Conservation (phyloP, 2,797 vertebrate genomes). For the Coccyzus lansbergi region DNA sequence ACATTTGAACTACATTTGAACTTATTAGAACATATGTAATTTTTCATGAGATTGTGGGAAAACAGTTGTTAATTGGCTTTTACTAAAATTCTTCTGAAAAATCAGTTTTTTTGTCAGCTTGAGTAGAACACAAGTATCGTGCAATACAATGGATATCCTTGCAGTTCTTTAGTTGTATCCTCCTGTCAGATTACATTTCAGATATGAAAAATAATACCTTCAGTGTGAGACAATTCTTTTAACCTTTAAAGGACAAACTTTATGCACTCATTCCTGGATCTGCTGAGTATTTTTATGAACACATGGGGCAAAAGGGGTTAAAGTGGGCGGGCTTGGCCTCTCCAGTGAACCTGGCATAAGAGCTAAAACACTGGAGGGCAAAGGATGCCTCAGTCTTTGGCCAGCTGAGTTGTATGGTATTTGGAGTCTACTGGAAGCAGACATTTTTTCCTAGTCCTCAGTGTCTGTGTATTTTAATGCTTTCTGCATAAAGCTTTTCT, state of each 20-base stretch:
- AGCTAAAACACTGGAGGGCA: not conserved
- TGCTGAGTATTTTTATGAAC: not conserved
- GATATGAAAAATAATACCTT: conserved; percentile 6
- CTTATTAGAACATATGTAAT: not conserved
- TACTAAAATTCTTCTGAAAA: not conserved
- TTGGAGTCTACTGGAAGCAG: not conserved
- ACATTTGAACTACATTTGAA: not conserved
- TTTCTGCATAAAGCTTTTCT: not conserved
- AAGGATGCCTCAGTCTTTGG: not conserved
- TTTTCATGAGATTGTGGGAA: not conserved
- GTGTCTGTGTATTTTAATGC: not conserved
- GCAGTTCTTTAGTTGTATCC: not conserved
- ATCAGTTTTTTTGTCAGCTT: not conserved
- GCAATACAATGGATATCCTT: not conserved
- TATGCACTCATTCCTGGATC: not conserved
- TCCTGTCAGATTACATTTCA: not conserved
- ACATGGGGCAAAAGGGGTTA: not conserved
- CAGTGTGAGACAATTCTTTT: not conserved
- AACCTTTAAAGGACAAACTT: not conserved
- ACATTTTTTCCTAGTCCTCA: not conserved
- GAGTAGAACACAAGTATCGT: rapidly evolving
- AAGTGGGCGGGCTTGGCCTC: not conserved
- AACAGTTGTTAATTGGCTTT: not conserved
- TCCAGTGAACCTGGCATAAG: not conserved
- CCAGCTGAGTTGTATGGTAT: not conserved